Evolutionary conservation across 2,888 invertebrate species (phyloP), one percentile per base, ranked within the genome.

Genomic region (Druceiella hillmani): DNA sequence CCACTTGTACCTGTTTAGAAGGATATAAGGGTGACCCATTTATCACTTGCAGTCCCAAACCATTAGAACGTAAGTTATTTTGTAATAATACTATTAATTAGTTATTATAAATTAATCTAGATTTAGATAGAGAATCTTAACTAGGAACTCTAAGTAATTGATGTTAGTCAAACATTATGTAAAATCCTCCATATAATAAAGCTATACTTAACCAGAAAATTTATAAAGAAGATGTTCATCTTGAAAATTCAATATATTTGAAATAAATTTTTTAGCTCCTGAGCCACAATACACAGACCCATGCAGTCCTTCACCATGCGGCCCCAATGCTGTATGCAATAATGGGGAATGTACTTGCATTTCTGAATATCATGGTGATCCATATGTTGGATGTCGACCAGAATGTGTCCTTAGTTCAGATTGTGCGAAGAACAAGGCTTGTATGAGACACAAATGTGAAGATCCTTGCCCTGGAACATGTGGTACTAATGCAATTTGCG

Each of bases 21-120:
- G 79, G 78, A 45, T 87, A 77, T 53, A 82, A 81, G 47, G 88
- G 88, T 27, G 83, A 87, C 71, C 82, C 87, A 13, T 84, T 87
- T 55, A 70, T 61, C 33, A 64, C 60, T 52, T 78, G 78, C 44
- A 56, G 50, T 22, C 58, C 50, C 52, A 55, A 57, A 50, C 33
- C 17, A 43, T 33, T 22, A 72, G n/a, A n/a, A n/a, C n/a, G n/a
- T n/a, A n/a, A n/a, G n/a, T n/a, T n/a, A n/a, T n/a, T n/a, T n/a
- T n/a, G n/a, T n/a, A n/a, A n/a, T n/a, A n/a, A n/a, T n/a, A n/a
- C n/a, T n/a, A n/a, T n/a, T n/a, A n/a, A n/a, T n/a, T n/a, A n/a
- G n/a, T n/a, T n/a, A n/a, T n/a, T n/a, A n/a, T n/a, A n/a, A n/a
- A n/a, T n/a, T n/a, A n/a, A n/a, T n/a, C n/a, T n/a, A n/a, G n/a